A percentile compares a stretch with the other conserved stretches of the same genome.
Conservation (phyloP, 2,888 invertebrate genomes). For the Dysmachus trigonus region DNA sequence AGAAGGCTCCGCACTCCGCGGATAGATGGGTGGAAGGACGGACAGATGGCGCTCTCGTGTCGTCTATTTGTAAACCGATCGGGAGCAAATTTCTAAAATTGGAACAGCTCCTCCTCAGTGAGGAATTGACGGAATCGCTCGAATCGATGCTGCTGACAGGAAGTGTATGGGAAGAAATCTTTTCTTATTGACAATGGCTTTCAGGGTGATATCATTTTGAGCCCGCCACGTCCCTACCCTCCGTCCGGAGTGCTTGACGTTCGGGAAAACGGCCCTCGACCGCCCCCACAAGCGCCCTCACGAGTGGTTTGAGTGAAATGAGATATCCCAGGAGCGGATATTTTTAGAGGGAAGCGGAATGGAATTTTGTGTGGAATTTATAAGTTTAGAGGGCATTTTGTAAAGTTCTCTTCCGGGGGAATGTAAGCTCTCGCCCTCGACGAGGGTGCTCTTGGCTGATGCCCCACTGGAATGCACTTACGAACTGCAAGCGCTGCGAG, state of each 20-base stretch:
- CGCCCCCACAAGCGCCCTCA: not conserved
- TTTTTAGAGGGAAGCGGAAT: slow-evolving; percentile 6
- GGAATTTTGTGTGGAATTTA: not conserved
- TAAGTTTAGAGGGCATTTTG: not conserved
- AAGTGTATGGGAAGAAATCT: slow-evolving; percentile 11
- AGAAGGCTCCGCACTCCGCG: not conserved
- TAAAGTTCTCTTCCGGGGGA: not conserved
- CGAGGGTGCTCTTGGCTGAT: not conserved
- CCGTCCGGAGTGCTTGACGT: not conserved
- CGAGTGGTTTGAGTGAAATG: not conserved
- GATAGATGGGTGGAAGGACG: not conserved
- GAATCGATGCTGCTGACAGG: slow-evolving; percentile 16
- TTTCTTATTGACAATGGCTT: slow-evolving; percentile 24
- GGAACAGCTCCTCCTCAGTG: slow-evolving; percentile 11
- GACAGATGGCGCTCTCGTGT: not conserved
- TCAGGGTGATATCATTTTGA: slow-evolving; percentile 5
- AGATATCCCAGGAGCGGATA: not conserved
- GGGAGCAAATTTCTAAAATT: slow-evolving; percentile 29
- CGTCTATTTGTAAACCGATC: slow-evolving; percentile 32
- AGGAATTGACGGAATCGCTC: slow-evolving; percentile 11
- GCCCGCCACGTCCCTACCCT: not conserved
- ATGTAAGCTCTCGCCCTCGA: not conserved
- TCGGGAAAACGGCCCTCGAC: not conserved
- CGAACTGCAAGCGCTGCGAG: not conserved
- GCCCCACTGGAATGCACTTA: not conserved